These are phyloP conservation scores for Hemichromis elongatus DNA, from an alignment of 2,113 vertebrate species.

Conservation along the genomic window DNA sequence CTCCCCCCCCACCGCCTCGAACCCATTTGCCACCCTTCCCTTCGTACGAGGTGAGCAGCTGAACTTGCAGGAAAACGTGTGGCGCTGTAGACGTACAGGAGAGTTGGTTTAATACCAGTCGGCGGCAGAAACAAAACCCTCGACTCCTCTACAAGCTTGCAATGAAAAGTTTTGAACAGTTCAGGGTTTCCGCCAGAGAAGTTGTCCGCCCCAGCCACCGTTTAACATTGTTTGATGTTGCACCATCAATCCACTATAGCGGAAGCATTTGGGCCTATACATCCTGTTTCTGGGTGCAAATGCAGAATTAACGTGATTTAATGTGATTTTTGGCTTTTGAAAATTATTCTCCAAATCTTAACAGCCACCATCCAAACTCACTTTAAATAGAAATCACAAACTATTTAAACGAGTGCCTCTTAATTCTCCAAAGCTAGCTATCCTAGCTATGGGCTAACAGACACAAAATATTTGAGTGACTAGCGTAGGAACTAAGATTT, in stretches of 20 bases:
- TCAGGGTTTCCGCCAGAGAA: neutral
- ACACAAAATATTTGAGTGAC: neutral
- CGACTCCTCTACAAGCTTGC: neutral
- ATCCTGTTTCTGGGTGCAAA: fast-evolving
- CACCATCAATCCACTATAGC: neutral
- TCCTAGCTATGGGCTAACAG: neutral
- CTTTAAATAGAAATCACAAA: fast-evolving
- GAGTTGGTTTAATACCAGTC: neutral
- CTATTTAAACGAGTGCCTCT: neutral
- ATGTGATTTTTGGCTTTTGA: neutral
- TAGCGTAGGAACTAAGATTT: neutral
- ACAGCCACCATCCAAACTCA: neutral
- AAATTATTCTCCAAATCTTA: neutral
- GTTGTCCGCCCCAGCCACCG: fast-evolving
- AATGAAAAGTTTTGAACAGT: neutral
- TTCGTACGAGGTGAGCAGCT: slow-evolving; percentile 47
- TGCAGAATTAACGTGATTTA: neutral
- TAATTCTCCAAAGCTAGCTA: neutral
- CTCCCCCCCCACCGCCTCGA: neutral
- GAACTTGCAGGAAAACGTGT: slow-evolving; percentile 27
- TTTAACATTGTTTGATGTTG: neutral
- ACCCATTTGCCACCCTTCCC: neutral
- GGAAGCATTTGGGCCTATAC: neutral
- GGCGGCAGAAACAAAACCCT: neutral
- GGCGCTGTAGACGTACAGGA: neutral